A percentile compares a stretch with the other conserved stretches of the same genome.
These are phyloP conservation scores for Hipparchia semele DNA, from an alignment of 2,888 invertebrate genomes.

Conservation along the genomic window DNA sequence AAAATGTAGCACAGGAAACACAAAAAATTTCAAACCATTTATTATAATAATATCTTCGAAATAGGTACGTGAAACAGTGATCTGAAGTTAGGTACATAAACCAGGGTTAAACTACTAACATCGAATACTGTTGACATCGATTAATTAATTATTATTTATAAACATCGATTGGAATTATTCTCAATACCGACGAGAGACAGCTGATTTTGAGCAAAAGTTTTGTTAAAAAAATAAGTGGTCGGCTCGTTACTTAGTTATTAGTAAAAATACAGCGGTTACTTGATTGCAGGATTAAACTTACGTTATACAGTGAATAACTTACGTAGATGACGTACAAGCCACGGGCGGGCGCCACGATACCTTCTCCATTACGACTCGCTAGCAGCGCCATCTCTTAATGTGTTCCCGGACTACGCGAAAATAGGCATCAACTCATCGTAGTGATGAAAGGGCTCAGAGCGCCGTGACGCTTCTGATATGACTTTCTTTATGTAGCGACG, in stretches of 20 bases:
- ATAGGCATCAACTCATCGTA: constrained; percentile 40
- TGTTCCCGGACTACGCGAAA: constrained; percentile 23
- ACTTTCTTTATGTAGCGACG: constrained; percentile 74
- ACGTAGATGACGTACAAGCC: constrained; percentile 77
- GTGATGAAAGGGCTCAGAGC: constrained; percentile 54
- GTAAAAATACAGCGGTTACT: constrained; percentile 76
- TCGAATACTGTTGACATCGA: constrained; percentile 59
- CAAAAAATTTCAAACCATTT: constrained; percentile 77
- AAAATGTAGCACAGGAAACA: constrained; percentile 82
- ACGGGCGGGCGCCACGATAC: constrained; percentile 67
- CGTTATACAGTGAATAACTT: constrained; percentile 78
- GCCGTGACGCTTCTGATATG: constrained; percentile 78
- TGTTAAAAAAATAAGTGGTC: constrained; percentile 77
- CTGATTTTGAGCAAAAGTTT: constrained; percentile 79
- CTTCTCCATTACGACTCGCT: constrained; percentile 51
- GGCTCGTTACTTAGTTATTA: constrained; percentile 65
- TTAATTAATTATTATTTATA: constrained; percentile 36
- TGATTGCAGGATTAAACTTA: constrained; percentile 76
- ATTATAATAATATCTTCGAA: constrained; percentile 65
- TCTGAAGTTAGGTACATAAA: constrained; percentile 62
- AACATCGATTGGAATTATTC: constrained; percentile 55
- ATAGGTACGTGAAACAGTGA: constrained; percentile 70
- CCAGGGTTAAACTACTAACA: constrained; percentile 68
- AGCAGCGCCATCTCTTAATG: constrained; percentile 41
- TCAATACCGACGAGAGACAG: constrained; percentile 64